These are phyloP conservation scores for Anoplius nigerrimus DNA, from an alignment of 2,888 invertebrate species.

Conservation along the genomic window DNA sequence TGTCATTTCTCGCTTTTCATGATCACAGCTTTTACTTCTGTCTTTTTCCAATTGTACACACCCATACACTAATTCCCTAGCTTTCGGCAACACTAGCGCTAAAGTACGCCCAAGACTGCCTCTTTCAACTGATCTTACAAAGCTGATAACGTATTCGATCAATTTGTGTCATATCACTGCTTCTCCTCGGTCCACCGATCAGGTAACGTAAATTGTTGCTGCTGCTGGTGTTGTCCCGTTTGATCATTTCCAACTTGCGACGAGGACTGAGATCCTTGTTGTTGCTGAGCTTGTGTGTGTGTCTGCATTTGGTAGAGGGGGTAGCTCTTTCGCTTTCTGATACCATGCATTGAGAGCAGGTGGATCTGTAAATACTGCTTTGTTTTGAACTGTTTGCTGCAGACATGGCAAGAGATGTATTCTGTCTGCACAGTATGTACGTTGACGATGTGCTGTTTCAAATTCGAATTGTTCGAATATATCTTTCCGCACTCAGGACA, in stretches of 20 bases:
- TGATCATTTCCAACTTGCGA: conserved; percentile 33
- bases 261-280: conserved; percentile 33
- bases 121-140: neutral
- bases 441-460: conserved; percentile 83
- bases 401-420: conserved; percentile 80
- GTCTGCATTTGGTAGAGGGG: conserved; percentile 70
- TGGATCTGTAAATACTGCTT: conserved; percentile 84
- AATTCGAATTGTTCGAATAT: conserved; percentile 83
- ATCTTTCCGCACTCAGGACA: conserved; percentile 83
- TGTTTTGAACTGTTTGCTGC: conserved; percentile 82
- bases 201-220: conserved; percentile 37
- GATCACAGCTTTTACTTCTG: no score
- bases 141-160: neutral
- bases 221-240: conserved; percentile 47
- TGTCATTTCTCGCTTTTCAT: no score
- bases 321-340: conserved; percentile 78
- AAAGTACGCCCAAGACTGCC: neutral
- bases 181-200: conserved; percentile 66
- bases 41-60: no score
- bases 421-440: conserved; percentile 81
- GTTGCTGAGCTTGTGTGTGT: conserved; percentile 52
- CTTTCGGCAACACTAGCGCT: no score
- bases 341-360: conserved; percentile 82
- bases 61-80: no score
- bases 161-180: conserved; percentile 44